A percentile compares a stretch with the other conserved stretches of the same genome.
Conservation (phyloP, 2,797 vertebrate species). For the Mormyrops attenuatus region DNA sequence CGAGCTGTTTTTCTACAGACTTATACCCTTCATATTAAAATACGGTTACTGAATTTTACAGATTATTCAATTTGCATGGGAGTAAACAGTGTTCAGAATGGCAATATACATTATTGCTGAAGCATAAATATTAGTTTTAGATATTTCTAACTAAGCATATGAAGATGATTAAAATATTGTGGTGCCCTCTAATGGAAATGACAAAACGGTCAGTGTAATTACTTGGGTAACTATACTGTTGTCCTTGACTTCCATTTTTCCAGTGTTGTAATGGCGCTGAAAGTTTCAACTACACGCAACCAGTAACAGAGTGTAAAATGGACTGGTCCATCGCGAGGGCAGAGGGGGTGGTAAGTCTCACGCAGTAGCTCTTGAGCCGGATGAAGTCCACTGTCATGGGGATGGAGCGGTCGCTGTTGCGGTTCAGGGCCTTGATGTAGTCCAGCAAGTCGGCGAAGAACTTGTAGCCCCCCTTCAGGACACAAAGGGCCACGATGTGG, state of each 20-base stretch:
- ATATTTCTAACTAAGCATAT: not conserved
- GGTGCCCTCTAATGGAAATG: not conserved
- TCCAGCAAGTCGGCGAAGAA: conserved; percentile 97
- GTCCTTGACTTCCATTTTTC: conserved; percentile 1
- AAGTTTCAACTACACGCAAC: not conserved
- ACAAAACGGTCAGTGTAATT: not conserved
- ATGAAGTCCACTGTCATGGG: conserved; percentile 99
- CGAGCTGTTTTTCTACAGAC: not conserved
- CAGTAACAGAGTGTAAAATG: not conserved
- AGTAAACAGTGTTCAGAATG: not conserved
- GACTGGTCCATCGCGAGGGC: not conserved
- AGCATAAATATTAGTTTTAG: not conserved
- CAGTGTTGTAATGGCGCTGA: not conserved
- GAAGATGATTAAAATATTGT: not conserved
- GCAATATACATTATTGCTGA: not conserved
- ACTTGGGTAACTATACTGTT: not conserved
- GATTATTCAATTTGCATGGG: not conserved
- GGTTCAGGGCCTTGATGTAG: conserved; percentile 96
- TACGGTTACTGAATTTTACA: not conserved
- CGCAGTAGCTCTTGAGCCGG: conserved; percentile 96
- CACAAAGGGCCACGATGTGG: conserved; percentile 94
- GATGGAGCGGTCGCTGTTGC: conserved; percentile 94
- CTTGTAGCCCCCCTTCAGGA: conserved; percentile 97
- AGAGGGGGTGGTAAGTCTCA: conserved; percentile 51
- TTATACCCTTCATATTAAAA: not conserved